Percentiles rank a stretch among this genome's conserved stretches.
These are phyloP conservation scores for Brachionus paranguensis DNA, from an alignment of 1,140 invertebrate genomes.

Conservation along the genomic window DNA sequence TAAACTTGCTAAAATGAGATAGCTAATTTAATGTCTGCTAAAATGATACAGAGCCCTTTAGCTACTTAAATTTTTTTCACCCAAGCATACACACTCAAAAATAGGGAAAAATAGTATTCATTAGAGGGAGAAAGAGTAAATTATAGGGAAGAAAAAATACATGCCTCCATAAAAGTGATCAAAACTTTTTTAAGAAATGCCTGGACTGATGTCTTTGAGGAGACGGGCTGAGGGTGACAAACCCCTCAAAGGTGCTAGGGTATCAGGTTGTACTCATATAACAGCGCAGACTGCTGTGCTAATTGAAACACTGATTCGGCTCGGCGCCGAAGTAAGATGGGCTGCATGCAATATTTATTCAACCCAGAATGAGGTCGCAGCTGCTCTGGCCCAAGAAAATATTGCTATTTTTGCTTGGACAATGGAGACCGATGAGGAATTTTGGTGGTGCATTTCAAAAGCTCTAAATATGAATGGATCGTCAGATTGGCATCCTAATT, in stretches of 20 bases:
- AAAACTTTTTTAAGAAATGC: conserved; percentile 96
- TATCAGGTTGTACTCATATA: conserved; percentile 94
- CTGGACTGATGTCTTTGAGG: conserved; percentile 87
- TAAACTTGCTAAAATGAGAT: no score
- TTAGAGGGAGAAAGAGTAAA: no score
- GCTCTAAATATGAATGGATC: conserved; percentile 70
- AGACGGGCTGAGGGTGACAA: conserved; percentile 42
- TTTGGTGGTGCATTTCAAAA: conserved; percentile 97
- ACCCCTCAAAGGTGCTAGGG: conserved; percentile 87
- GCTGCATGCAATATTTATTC: conserved; percentile 97
- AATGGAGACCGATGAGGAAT: conserved; percentile 90
- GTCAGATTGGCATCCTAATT: conserved; percentile 83
- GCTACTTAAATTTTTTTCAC: no score
- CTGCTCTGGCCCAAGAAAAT: conserved; percentile 82
- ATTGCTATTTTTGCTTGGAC: conserved; percentile 89
- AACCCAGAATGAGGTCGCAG: conserved; percentile 94
- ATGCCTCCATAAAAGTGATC: no score
- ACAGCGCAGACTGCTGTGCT: conserved; percentile 94
- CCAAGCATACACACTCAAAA: no score
- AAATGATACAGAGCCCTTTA: no score
- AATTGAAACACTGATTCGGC: conserved; percentile 80
- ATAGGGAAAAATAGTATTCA: no score
- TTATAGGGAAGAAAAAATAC: no score
- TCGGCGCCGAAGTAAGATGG: conserved; percentile 86
- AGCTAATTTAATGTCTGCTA: no score